These are phyloP conservation scores for Mactra quadrangularis DNA, from an alignment of 1,140 invertebrate genomes.

Conservation along the genomic window DNA sequence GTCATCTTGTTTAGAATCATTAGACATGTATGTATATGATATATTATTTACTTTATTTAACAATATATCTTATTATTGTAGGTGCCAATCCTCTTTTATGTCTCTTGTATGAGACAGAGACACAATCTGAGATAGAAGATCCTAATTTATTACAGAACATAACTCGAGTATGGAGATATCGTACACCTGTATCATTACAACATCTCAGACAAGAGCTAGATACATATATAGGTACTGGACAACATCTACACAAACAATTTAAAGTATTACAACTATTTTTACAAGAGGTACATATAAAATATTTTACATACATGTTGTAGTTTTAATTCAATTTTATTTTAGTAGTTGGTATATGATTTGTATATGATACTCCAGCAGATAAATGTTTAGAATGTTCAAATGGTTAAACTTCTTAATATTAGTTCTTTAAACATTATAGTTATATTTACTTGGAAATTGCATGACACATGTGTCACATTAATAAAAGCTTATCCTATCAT, in stretches of 20 bases:
- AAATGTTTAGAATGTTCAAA: no score
- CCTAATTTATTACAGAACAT: conserved; percentile 23
- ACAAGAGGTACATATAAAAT: conserved; percentile 61
- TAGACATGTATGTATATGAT: no score
- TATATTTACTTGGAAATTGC: no score
- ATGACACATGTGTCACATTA: background rate
- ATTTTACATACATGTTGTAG: background rate
- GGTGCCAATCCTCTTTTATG: conserved; percentile 64
- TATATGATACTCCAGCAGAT: background rate
- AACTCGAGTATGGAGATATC: conserved; percentile 65
- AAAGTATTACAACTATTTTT: conserved; percentile 64
- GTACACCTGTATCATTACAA: conserved; percentile 63
- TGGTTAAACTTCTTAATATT: no score
- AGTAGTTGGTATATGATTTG: background rate
- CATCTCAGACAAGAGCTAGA: conserved; percentile 61
- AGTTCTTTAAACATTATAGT: no score
- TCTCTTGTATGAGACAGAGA: conserved; percentile 69
- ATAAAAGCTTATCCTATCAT: background rate
- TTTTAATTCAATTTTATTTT: background rate
- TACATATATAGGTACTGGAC: background rate
- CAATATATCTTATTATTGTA: background rate
- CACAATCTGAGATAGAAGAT: background rate
- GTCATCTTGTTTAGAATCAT: no score
- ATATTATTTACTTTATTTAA: no score
- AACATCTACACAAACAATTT: conserved; percentile 39